phyloP scores from a whole-genome alignment of 2,888 invertebrate species.

The Parnassius apollo region DNA sequence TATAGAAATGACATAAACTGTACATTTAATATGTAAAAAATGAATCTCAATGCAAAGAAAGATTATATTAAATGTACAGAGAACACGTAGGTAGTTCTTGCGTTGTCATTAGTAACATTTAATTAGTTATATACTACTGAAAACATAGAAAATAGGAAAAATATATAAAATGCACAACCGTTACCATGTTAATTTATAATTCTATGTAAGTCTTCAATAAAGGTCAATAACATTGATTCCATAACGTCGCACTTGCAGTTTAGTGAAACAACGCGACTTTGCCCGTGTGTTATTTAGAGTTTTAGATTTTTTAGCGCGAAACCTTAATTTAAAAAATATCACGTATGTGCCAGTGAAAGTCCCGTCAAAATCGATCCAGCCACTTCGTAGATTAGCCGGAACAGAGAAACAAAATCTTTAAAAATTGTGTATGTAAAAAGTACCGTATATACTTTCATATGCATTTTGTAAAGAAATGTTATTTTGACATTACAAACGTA shows the following conservation, averaged over 20 bases:
- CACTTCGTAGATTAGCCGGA: too few relatives aligned
- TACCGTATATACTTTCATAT: too few relatives aligned
- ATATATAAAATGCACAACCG: constrained; percentile 65
- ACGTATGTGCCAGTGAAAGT: too few relatives aligned
- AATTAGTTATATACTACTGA: constrained; percentile 54
- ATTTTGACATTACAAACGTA: too few relatives aligned
- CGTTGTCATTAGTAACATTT: constrained; percentile 59
- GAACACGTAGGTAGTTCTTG: constrained; percentile 43
- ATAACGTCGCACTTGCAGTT: constrained; percentile 11
- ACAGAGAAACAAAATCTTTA: too few relatives aligned
- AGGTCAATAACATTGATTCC: constrained; percentile 26
- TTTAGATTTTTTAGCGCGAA: too few relatives aligned
- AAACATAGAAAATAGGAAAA: constrained; percentile 56
- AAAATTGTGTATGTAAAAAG: too few relatives aligned
- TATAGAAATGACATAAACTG: constrained; percentile 54
- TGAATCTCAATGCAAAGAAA: constrained; percentile 55
- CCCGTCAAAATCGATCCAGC: too few relatives aligned
- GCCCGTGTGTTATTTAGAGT: too few relatives aligned
- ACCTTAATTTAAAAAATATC: too few relatives aligned
- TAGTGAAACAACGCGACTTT: constrained; percentile 5
- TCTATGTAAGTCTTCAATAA: constrained; percentile 50
- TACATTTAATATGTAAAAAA: constrained; percentile 51
- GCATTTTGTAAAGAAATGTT: too few relatives aligned
- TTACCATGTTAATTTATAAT: constrained; percentile 49
- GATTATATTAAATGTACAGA: constrained; percentile 61